phyloP scores from a whole-genome alignment of 92 coral and sea anemone species.

The Umimayanthus kanabou region DNA sequence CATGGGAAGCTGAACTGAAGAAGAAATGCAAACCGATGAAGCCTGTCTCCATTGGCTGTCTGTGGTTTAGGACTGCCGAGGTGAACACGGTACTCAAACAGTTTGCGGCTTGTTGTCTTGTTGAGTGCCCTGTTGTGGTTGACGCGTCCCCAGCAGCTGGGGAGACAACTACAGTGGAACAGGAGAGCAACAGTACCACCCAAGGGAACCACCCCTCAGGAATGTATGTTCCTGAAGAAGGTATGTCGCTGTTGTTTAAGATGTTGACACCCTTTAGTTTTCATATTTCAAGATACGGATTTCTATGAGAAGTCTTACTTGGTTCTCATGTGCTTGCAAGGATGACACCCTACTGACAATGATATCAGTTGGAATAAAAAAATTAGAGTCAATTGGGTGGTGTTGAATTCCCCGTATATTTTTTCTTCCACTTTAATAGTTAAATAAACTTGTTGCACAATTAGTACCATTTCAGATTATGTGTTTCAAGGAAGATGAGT shows the following conservation, averaged over 20 bases:
- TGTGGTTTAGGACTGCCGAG: constrained; percentile 71
- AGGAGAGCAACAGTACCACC: constrained; percentile 16
- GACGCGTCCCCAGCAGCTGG: constrained; percentile 32
- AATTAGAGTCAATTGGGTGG: too few relatives aligned
- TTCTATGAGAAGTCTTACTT: too few relatives aligned
- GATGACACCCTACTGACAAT: too few relatives aligned
- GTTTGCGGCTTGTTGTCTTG: constrained; percentile 82
- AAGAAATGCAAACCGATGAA: constrained; percentile 90
- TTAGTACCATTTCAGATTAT: too few relatives aligned
- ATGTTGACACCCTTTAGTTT: too few relatives aligned
- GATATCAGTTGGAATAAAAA: too few relatives aligned
- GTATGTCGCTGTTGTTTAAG: constrained; percentile 39
- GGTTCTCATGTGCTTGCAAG: too few relatives aligned
- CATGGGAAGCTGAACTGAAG: constrained; percentile 94
- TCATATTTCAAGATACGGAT: too few relatives aligned
- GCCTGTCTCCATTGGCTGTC: constrained; percentile 87
- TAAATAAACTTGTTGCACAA: too few relatives aligned
- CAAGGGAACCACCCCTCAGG: constrained; percentile 49
- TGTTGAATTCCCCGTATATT: too few relatives aligned
- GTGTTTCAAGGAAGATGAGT: too few relatives aligned
- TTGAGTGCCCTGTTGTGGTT: constrained; percentile 58
- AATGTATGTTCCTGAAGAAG: constrained; percentile 96
- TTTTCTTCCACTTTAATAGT: too few relatives aligned
- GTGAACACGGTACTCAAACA: constrained; percentile 65
- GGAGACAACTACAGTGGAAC: neutral